Percentiles rank a stretch among this genome's conserved stretches.
Evolutionary conservation across 2,797 vertebrate species (phyloP).

Genomic region (Phrynocephalus guinanensis): DNA sequence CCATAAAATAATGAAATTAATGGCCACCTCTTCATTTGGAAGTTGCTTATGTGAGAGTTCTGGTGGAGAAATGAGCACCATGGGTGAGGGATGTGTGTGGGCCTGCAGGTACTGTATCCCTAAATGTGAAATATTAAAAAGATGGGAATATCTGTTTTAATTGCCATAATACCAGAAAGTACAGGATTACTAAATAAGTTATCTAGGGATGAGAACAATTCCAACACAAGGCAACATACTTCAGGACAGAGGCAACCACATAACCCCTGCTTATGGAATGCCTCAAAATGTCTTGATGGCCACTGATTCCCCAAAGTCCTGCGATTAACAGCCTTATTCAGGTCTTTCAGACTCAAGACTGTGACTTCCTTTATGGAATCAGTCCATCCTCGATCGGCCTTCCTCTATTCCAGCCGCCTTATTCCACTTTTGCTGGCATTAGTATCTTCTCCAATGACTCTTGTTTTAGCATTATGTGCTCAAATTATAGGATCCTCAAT

Average conservation of each 20-base stretch:
- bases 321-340: too few species aligned
- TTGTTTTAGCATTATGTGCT: too few species aligned
- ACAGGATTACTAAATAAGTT: background rate
- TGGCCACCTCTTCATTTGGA: slow-evolving; percentile 51
- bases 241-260: background rate
- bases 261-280: background rate
- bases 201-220: background rate
- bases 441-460: too few species aligned
- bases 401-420: too few species aligned
- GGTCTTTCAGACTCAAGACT: too few species aligned
- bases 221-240: background rate
- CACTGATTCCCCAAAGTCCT: background rate
- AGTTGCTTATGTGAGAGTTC: slow-evolving; percentile 53
- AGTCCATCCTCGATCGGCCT: too few species aligned
- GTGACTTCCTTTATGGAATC: too few species aligned
- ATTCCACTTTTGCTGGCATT: too few species aligned
- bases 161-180: background rate
- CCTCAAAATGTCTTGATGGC: background rate
- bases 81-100: too few species aligned
- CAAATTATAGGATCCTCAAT: too few species aligned
- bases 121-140: background rate
- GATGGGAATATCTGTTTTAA: background rate
- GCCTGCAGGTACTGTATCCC: background rate
- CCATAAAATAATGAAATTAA: slow-evolving; percentile 48
- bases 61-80: background rate